These are phyloP conservation scores for Polymixis flavicincta DNA, from an alignment of 2,888 invertebrate species.

Conservation along the genomic window DNA sequence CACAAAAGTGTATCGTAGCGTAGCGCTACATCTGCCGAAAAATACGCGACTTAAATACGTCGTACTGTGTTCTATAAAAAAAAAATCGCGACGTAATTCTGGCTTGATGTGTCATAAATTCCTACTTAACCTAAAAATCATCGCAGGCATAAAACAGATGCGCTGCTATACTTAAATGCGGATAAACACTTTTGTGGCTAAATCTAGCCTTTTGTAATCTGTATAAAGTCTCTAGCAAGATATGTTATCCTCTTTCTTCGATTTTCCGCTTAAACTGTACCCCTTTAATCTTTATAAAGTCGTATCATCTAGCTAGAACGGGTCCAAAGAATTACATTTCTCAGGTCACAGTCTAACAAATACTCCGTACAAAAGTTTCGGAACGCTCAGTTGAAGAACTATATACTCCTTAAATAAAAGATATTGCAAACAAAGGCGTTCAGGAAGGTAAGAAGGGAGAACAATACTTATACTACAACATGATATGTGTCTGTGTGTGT, in stretches of 20 bases:
- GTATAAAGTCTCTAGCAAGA: neutral
- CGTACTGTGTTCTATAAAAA: neutral
- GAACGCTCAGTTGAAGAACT: slow-evolving; percentile 28
- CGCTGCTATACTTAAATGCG: neutral
- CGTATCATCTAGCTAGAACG: neutral
- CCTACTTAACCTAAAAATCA: neutral
- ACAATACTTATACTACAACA: slow-evolving; percentile 30
- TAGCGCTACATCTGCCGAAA: neutral
- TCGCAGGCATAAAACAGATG: neutral
- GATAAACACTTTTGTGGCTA: neutral
- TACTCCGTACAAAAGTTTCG: neutral
- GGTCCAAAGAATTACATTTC: neutral
- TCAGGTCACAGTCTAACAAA: slow-evolving; percentile 1
- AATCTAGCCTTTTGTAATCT: neutral
- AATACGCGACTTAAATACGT: neutral
- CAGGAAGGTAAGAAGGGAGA: slow-evolving; percentile 3
- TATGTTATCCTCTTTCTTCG: no score
- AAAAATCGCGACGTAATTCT: neutral
- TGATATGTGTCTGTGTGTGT: neutral
- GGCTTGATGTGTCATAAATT: neutral
- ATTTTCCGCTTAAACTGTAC: neutral
- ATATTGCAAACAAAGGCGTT: slow-evolving; percentile 19
- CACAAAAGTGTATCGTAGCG: neutral
- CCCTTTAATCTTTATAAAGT: neutral
- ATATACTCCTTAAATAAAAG: slow-evolving; percentile 10